Percentiles rank a stretch among this genome's conserved stretches.
Evolutionary conservation across 2,113 vertebrate species (phyloP).

Genomic region (Thomomys bottae): DNA sequence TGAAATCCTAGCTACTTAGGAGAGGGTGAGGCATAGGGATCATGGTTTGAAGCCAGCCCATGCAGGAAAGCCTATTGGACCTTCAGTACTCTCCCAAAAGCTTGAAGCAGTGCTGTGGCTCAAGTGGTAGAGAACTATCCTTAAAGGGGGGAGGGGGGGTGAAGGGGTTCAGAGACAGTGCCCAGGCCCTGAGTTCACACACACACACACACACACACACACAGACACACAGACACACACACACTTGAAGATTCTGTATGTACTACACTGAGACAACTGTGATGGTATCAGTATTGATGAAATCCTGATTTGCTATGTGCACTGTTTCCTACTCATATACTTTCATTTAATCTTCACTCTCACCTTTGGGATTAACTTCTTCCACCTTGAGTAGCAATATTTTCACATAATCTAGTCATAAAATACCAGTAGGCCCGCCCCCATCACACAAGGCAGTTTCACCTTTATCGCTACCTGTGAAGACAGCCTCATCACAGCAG

Average conservation of each 20-base stretch:
- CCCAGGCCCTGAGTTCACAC: too few relatives aligned
- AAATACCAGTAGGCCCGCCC: neutral
- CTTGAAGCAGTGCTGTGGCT: too few relatives aligned
- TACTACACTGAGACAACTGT: neutral
- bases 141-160: too few relatives aligned
- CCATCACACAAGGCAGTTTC: neutral
- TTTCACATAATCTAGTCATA: neutral
- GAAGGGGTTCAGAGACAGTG: too few relatives aligned
- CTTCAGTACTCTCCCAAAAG: too few relatives aligned
- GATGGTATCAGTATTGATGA: neutral
- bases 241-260: neutral
- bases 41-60: too few relatives aligned
- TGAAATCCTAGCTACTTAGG: too few relatives aligned
- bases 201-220: too few relatives aligned
- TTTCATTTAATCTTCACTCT: conserved; percentile 16
- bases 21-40: too few relatives aligned
- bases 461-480: neutral
- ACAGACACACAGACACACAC: too few relatives aligned
- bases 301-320: neutral
- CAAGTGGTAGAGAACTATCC: too few relatives aligned
- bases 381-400: neutral
- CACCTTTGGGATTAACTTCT: neutral
- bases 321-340: neutral
- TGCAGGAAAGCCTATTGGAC: too few relatives aligned
- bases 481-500: neutral